Evolutionary conservation across 1,140 invertebrate genomes (phyloP).

Genomic region (Rhyzopertha dominica): DNA sequence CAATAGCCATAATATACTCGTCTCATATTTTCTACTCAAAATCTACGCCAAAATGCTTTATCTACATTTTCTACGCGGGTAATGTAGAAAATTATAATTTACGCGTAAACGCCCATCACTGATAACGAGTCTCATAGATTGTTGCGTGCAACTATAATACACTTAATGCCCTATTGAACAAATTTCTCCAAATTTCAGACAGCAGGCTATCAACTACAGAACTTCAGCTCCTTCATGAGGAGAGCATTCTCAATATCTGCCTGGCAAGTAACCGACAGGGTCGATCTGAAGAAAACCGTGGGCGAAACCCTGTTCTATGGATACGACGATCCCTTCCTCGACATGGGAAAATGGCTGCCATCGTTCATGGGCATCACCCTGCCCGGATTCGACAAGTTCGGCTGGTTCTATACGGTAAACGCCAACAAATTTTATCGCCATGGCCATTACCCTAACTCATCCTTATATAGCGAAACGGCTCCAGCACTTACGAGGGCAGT

Average conservation of each 20-base stretch:
- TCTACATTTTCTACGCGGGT: too few relatives aligned
- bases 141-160: too few relatives aligned
- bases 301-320: slow-evolving; percentile 73
- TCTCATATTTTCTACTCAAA: too few relatives aligned
- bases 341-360: slow-evolving; percentile 55
- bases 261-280: slow-evolving; percentile 49
- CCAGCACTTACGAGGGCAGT: slow-evolving; percentile 30
- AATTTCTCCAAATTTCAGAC: too few relatives aligned
- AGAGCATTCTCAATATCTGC: slow-evolving; percentile 54
- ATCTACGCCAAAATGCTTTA: too few relatives aligned
- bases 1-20: too few relatives aligned
- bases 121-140: too few relatives aligned
- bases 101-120: too few relatives aligned
- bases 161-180: too few relatives aligned
- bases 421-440: not conserved
- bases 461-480: slow-evolving; percentile 50
- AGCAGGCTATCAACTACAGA: slow-evolving; percentile 56
- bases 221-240: slow-evolving; percentile 51
- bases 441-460: not conserved
- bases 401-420: slow-evolving; percentile 76
- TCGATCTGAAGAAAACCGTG: slow-evolving; percentile 59
- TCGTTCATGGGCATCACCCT: slow-evolving; percentile 51
- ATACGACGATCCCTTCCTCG: slow-evolving; percentile 65
- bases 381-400: slow-evolving; percentile 64
- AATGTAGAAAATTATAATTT: too few relatives aligned